Percentiles rank a stretch among this genome's conserved stretches.
phyloP scores from a whole-genome alignment of 2,797 vertebrate species.

The Malurus splendens region DNA sequence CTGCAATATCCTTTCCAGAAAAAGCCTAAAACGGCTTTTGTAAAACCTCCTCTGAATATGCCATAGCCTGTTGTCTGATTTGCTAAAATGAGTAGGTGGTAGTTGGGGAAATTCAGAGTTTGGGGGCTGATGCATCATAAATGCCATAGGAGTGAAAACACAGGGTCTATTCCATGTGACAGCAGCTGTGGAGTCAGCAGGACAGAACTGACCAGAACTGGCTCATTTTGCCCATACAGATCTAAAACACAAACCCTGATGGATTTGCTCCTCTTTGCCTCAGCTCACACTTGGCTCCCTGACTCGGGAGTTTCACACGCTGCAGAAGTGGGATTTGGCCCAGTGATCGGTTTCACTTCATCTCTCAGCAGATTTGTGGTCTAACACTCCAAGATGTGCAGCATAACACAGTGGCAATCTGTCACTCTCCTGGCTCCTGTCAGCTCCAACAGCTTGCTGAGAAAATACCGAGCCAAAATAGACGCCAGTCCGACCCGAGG shows the following conservation, averaged over 20 bases:
- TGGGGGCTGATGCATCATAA: not conserved
- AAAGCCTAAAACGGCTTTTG: not conserved
- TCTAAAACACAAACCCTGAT: not conserved
- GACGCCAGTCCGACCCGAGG: not conserved
- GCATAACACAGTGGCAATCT: conserved; percentile 26
- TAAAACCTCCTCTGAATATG: not conserved
- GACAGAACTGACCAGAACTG: rapidly evolving
- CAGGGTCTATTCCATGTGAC: rapidly evolving
- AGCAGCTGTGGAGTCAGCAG: not conserved
- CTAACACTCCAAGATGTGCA: conserved; percentile 53
- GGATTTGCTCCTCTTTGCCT: not conserved
- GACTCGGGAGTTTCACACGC: not conserved
- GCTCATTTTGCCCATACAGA: not conserved
- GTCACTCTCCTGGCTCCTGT: conserved; percentile 35
- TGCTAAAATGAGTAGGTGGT: not conserved
- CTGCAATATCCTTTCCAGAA: not conserved
- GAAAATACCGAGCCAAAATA: not conserved
- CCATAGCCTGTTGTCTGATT: not conserved
- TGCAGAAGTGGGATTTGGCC: conserved; percentile 19
- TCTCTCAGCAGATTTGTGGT: conserved; percentile 56
- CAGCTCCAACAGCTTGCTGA: conserved; percentile 28
- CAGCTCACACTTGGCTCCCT: not conserved
- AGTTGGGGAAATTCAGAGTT: not conserved
- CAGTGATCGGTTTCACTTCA: not conserved
- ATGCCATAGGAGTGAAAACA: not conserved